phyloP scores from a whole-genome alignment of 2,888 invertebrate species.

The Oligia latruncula region DNA sequence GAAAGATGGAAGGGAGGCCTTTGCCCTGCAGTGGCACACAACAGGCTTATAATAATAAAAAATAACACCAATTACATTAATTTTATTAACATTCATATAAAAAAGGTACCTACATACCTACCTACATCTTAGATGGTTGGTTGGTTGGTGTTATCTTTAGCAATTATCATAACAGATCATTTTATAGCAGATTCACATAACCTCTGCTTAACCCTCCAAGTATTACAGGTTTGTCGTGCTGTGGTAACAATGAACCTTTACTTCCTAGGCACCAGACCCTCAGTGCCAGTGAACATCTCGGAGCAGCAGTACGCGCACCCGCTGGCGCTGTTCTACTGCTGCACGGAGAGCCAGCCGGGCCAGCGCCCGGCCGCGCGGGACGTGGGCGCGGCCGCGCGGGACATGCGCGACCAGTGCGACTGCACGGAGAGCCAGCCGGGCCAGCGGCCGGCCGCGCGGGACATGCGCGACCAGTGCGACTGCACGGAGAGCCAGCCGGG shows the following conservation, averaged over 20 bases:
- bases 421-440: no score
- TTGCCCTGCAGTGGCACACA: not conserved
- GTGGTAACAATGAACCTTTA: not conserved
- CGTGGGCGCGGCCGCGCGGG: conserved; percentile 79
- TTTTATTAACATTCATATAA: not conserved
- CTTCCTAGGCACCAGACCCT: conserved; percentile 92
- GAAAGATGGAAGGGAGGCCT: not conserved
- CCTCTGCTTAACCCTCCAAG: not conserved
- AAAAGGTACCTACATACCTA: not conserved
- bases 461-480: no score
- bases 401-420: no score
- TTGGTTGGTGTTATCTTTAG: not conserved
- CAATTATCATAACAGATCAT: not conserved
- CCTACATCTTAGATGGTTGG: not conserved
- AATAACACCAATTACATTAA: not conserved
- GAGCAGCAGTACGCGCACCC: conserved; percentile 91
- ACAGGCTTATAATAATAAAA: not conserved
- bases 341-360: conserved; percentile 90
- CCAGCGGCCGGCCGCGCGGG: no score
- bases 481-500: no score
- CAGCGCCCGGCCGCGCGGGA: conserved; percentile 91
- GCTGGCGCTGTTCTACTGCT: conserved; percentile 92
- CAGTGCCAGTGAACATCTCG: conserved; percentile 91
- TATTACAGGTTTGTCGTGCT: not conserved
- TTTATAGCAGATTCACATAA: not conserved